Percentiles rank a stretch among this genome's conserved stretches.
phyloP scores from a whole-genome alignment of 2,888 invertebrate species.

The Tolmerus cingulatus region DNA sequence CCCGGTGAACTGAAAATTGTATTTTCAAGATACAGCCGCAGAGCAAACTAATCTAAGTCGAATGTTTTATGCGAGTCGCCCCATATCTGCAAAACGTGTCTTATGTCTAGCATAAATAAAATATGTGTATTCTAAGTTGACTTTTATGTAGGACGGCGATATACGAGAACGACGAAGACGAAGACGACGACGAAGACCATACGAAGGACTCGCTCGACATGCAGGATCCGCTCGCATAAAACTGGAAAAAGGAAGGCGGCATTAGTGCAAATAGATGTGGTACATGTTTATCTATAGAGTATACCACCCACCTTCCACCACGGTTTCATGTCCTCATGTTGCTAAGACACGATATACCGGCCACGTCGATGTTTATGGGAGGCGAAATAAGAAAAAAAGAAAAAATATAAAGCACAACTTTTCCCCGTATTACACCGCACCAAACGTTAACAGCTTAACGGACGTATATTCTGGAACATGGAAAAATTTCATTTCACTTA shows the following conservation, averaged over 20 bases:
- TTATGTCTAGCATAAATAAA: slow-evolving; percentile 42
- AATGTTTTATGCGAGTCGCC: slow-evolving; percentile 23
- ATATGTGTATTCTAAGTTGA: slow-evolving; percentile 41
- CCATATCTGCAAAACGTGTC: slow-evolving; percentile 44
- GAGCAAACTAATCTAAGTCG: slow-evolving; percentile 34
- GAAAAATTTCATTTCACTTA: slow-evolving; percentile 29
- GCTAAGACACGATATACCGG: slow-evolving; percentile 11
- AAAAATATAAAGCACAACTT: slow-evolving; percentile 16
- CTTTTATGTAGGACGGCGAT: slow-evolving; percentile 27
- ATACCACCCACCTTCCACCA: neutral
- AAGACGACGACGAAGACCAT: neutral
- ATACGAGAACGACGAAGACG: neutral
- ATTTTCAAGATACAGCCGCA: neutral
- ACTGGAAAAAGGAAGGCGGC: slow-evolving; percentile 12
- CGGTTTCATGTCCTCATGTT: slow-evolving; percentile 9
- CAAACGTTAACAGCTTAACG: neutral
- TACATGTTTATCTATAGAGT: slow-evolving; percentile 24
- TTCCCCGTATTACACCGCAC: neutral
- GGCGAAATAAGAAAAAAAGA: slow-evolving; percentile 1
- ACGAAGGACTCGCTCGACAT: slow-evolving; percentile 18
- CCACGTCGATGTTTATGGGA: slow-evolving; percentile 21
- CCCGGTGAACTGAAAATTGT: neutral
- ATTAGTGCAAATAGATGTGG: slow-evolving; percentile 40
- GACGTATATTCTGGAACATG: neutral
- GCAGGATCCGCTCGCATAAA: slow-evolving; percentile 4